Percentiles rank a stretch among this genome's conserved stretches.
Conservation (phyloP, 2,797 vertebrate species). For the Xenopus petersii region DNA sequence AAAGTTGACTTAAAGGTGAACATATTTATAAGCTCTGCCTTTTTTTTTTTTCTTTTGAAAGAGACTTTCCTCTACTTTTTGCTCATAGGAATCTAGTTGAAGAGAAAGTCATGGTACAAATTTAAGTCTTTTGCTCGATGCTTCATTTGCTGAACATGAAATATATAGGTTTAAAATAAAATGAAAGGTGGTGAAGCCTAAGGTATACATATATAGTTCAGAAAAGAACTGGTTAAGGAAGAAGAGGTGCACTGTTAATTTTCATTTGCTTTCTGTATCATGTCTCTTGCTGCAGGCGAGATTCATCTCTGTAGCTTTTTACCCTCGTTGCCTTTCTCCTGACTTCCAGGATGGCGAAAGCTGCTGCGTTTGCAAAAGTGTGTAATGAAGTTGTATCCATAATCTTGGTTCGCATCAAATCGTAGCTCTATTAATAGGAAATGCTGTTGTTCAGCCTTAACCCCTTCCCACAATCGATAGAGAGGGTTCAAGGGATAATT, state of each 20-base stretch:
- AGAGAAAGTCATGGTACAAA: neutral
- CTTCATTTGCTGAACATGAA: constrained; percentile 32
- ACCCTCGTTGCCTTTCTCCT: constrained; percentile 24
- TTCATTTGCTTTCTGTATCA: constrained; percentile 25
- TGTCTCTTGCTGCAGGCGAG: constrained; percentile 8
- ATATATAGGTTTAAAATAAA: constrained; percentile 7
- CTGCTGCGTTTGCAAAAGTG: constrained; percentile 29
- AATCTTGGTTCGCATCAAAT: constrained; percentile 28
- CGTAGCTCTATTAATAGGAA: constrained; percentile 24
- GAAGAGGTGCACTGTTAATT: neutral
- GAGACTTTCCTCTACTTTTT: constrained; percentile 2
- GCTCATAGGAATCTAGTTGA: constrained; percentile 15
- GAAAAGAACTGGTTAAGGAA: neutral
- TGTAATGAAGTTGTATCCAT: constrained; percentile 34
- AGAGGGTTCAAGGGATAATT: neutral
- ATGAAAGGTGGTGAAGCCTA: neutral
- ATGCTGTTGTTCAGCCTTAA: constrained; percentile 12
- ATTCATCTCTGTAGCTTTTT: constrained; percentile 29
- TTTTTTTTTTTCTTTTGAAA: constrained; percentile 10
- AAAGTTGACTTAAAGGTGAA: no score
- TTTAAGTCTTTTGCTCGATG: constrained; percentile 6
- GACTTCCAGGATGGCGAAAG: constrained; percentile 17
- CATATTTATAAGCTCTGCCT: no score
- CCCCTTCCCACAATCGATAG: neutral
- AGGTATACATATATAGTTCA: neutral